These are phyloP conservation scores for Acholoe squamosa DNA, from an alignment of 2,888 invertebrate species.

Conservation along the genomic window DNA sequence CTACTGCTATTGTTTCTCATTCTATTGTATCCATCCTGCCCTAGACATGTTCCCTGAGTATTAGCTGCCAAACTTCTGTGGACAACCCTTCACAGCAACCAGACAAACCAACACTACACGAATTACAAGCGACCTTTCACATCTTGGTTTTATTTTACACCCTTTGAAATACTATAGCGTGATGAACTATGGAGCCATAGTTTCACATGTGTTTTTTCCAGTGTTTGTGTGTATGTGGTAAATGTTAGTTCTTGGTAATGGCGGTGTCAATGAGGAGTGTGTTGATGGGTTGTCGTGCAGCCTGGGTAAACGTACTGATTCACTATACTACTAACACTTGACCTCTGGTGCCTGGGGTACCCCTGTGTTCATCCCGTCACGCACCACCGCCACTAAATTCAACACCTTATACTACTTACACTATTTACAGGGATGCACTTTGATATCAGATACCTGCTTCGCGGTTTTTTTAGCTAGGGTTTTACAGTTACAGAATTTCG, in stretches of 20 bases:
- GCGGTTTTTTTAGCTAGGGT: no score
- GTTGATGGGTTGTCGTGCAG: background rate
- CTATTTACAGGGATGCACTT: no score
- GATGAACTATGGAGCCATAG: background rate
- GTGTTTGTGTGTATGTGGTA: background rate
- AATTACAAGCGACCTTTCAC: background rate
- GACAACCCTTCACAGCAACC: background rate
- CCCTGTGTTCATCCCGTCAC: background rate
- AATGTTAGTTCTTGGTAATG: background rate
- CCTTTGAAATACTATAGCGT: background rate
- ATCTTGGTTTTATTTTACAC: background rate
- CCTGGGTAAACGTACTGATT: background rate
- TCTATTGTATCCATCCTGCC: no score
- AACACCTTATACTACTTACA: no score
- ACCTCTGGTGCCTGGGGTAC: slow-evolving; percentile 2
- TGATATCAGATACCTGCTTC: no score
- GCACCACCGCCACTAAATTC: background rate
- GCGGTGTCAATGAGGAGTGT: background rate
- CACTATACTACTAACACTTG: background rate
- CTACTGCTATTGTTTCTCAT: no score
- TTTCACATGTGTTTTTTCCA: background rate
- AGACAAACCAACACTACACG: background rate
- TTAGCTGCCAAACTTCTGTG: background rate
- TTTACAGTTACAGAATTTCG: no score
- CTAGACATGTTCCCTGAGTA: no score